Conservation (phyloP, 37 sponge, comb jelly and placozoan species). For the Bolinopsis microptera region DNA sequence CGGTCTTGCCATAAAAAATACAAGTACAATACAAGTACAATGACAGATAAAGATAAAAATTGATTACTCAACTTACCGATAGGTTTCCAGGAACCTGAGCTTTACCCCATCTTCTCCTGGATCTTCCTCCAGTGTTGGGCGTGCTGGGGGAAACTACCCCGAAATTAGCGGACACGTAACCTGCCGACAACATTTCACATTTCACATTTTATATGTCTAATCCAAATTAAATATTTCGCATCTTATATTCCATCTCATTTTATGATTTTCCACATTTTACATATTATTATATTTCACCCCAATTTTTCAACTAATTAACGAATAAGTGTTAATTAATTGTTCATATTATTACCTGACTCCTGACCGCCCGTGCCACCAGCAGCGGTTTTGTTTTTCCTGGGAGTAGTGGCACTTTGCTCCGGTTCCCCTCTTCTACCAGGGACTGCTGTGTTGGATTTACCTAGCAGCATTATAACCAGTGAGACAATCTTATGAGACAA, state of each 20-base stretch:
- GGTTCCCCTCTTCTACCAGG: not conserved
- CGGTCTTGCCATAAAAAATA: too few relatives aligned
- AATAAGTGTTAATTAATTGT: too few relatives aligned
- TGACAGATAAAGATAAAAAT: not conserved
- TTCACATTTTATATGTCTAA: too few relatives aligned
- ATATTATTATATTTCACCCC: too few relatives aligned
- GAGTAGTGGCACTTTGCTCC: not conserved
- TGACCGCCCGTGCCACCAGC: too few relatives aligned
- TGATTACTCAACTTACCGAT: not conserved
- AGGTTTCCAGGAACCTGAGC: slow-evolving; percentile 4
- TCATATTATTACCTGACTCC: not conserved
- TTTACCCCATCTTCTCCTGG: slow-evolving; percentile 39
- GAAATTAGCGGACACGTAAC: not conserved
- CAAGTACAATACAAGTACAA: not conserved
- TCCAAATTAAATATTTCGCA: too few relatives aligned
- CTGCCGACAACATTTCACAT: too few relatives aligned
- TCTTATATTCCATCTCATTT: too few relatives aligned
- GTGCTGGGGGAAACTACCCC: not conserved
- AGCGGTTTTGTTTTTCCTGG: not conserved
- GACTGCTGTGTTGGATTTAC: not conserved
- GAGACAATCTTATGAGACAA: too few relatives aligned
- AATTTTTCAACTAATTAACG: too few relatives aligned
- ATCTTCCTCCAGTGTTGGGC: not conserved
- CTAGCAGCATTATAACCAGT: too few relatives aligned
- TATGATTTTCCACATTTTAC: too few relatives aligned